phyloP scores from a whole-genome alignment of 2,888 invertebrate genomes.

The Tenthredo amoena region DNA sequence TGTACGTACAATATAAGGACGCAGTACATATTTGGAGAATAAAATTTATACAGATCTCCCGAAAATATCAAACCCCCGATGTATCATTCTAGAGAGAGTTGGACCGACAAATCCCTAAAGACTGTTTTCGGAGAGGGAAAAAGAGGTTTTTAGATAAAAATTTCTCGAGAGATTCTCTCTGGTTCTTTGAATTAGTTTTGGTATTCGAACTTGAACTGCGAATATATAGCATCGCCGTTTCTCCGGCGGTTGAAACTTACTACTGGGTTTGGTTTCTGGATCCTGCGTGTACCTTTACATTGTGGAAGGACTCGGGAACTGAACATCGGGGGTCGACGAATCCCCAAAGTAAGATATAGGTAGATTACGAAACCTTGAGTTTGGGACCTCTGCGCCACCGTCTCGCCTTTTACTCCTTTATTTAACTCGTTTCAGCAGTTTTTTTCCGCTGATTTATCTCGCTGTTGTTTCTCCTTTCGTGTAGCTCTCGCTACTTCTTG shows the following conservation, averaged over 20 bases:
- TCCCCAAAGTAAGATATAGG: slow-evolving; percentile 41
- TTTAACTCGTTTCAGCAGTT: slow-evolving; percentile 45
- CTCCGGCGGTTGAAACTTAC: neutral
- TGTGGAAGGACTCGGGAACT: neutral
- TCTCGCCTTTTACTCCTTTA: slow-evolving; percentile 47
- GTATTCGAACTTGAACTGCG: neutral
- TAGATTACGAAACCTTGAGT: slow-evolving; percentile 41
- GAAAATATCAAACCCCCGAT: slow-evolving; percentile 11
- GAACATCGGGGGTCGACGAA: slow-evolving; percentile 41
- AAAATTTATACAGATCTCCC: neutral
- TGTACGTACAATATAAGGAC: neutral
- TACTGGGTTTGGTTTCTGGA: neutral
- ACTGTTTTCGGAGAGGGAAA: no score
- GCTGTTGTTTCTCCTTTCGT: slow-evolving; percentile 48
- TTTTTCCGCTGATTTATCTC: slow-evolving; percentile 44
- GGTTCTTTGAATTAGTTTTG: neutral
- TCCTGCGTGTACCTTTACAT: neutral
- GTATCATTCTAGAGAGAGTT: neutral
- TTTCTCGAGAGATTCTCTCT: neutral
- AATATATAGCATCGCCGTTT: neutral
- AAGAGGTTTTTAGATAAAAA: neutral
- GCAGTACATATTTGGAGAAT: neutral
- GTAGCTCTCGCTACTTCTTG: slow-evolving; percentile 46
- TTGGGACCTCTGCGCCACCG: neutral
- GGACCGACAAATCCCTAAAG: neutral